Percentiles rank a stretch among this genome's conserved stretches.
Evolutionary conservation across 2,888 invertebrate genomes (phyloP).

Genomic region (Pomacea canaliculata): DNA sequence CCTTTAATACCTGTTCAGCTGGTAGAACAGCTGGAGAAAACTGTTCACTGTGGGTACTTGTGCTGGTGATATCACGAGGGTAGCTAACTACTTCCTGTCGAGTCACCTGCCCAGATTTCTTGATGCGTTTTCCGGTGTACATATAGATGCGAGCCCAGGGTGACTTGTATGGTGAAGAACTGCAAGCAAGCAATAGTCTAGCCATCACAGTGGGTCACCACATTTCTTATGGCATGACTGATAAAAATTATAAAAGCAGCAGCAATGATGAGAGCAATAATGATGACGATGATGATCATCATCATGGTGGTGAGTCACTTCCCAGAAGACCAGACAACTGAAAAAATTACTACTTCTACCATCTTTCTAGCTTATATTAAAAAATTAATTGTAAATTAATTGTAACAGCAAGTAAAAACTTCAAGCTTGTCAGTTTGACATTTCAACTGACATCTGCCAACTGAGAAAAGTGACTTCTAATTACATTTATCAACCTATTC

Average conservation of each 20-base stretch:
- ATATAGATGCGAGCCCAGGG: constrained; percentile 67
- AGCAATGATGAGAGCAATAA: neutral
- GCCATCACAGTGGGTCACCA: neutral
- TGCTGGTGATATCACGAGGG: constrained; percentile 61
- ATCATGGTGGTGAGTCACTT: no score
- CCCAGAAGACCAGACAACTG: no score
- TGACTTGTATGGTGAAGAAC: constrained; percentile 62
- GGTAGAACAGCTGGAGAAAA: constrained; percentile 66
- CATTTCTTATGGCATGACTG: neutral
- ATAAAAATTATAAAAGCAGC: neutral
- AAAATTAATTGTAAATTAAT: no score
- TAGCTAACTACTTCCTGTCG: constrained; percentile 66
- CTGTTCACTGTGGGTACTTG: constrained; percentile 60
- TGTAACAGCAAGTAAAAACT: no score
- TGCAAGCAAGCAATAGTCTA: constrained; percentile 28
- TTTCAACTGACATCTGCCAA: no score
- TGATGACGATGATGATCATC: no score
- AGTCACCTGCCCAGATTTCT: constrained; percentile 61
- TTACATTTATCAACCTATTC: no score
- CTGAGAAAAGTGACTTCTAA: no score
- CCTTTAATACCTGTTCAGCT: constrained; percentile 46
- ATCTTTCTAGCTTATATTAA: no score
- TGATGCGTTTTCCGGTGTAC: constrained; percentile 66
- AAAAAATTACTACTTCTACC: no score
- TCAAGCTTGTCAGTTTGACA: no score